Evolutionary conservation across 2,113 vertebrate species (phyloP).

Genomic region (Tyrannus savana): DNA sequence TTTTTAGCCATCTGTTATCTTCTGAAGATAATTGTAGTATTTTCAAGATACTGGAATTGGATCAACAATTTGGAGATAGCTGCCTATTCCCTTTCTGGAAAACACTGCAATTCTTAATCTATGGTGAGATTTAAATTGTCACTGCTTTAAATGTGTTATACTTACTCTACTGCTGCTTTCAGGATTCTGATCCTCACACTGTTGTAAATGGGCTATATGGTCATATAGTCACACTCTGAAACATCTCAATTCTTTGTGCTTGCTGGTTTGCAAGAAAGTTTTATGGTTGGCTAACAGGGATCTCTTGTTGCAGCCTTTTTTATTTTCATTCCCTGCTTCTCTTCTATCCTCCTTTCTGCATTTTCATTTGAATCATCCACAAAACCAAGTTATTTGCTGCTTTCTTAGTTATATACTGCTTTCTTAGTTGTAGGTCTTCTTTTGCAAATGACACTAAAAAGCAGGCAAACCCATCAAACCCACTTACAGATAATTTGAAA

Average conservation of each 20-base stretch:
- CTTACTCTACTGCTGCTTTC: neutral
- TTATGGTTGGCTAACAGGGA: neutral
- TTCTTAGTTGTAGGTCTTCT: neutral
- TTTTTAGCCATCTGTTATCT: neutral
- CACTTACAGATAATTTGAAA: neutral
- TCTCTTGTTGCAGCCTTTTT: neutral
- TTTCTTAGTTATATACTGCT: neutral
- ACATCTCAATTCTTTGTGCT: neutral
- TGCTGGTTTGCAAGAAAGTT: neutral
- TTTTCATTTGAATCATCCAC: neutral
- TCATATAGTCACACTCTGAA: neutral
- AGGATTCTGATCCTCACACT: neutral
- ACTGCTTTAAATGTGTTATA: neutral
- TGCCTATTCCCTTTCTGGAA: neutral
- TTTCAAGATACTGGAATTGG: neutral
- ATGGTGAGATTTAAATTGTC: neutral
- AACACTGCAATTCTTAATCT: neutral
- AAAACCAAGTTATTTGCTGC: neutral
- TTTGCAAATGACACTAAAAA: neutral
- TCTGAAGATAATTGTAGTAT: neutral
- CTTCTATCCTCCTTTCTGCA: neutral
- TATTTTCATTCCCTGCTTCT: neutral
- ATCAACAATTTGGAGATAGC: neutral
- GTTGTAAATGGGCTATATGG: neutral
- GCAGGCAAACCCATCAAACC: neutral